These are phyloP conservation scores for Peromyscus eremicus DNA, from an alignment of 2,797 vertebrate genomes.

Conservation along the genomic window DNA sequence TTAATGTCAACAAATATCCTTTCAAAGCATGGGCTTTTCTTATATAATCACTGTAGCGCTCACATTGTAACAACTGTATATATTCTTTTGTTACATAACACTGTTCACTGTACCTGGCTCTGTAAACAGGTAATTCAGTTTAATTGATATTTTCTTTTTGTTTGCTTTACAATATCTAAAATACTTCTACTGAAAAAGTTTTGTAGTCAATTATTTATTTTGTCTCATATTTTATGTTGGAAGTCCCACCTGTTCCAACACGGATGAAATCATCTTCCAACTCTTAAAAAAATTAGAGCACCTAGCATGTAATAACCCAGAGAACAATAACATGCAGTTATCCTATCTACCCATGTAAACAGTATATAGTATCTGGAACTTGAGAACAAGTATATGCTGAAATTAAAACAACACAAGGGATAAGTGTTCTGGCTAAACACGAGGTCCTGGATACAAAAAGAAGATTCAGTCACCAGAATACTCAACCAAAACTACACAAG, in stretches of 20 bases:
- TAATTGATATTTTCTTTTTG: not conserved
- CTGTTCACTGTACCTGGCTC: not conserved
- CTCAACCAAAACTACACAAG: not conserved
- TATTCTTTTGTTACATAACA: not conserved
- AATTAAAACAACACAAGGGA: slow-evolving; percentile 42
- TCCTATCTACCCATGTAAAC: not conserved
- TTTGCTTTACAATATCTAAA: not conserved
- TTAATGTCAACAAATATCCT: not conserved
- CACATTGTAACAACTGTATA: not conserved
- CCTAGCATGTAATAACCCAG: not conserved
- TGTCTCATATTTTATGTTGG: not conserved
- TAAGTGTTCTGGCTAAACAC: not conserved
- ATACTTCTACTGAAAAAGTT: not conserved
- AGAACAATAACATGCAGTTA: not conserved
- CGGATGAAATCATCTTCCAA: not conserved
- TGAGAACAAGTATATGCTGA: not conserved
- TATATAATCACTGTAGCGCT: not conserved
- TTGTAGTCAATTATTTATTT: not conserved
- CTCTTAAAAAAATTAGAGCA: not conserved
- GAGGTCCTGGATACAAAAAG: not conserved
- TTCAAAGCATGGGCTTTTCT: not conserved
- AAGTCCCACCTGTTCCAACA: not conserved
- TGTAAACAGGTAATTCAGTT: not conserved
- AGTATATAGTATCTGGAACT: not conserved
- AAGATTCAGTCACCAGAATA: slow-evolving; percentile 52